Percentiles rank a stretch among this genome's conserved stretches.
These are phyloP conservation scores for Andrena praecox DNA, from an alignment of 2,888 invertebrate genomes.

Conservation along the genomic window DNA sequence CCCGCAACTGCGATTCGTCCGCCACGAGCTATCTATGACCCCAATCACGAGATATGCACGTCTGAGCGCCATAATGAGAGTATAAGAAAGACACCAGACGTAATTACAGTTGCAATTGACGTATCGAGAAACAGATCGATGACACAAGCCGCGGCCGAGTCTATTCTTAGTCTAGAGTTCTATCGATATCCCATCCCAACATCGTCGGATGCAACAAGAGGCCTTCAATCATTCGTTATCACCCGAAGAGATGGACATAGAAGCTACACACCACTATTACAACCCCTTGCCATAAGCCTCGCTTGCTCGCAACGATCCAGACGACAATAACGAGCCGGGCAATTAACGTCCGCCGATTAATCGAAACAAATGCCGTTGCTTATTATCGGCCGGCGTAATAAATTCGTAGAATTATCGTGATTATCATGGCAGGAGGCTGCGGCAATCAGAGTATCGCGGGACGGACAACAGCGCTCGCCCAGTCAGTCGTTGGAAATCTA, in stretches of 20 bases:
- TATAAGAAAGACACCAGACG: too few relatives aligned
- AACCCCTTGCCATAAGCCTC: neutral
- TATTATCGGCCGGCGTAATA: constrained; percentile 56
- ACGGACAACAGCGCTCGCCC: neutral
- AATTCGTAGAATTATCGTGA: constrained; percentile 64
- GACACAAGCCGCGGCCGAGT: neutral
- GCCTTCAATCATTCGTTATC: neutral
- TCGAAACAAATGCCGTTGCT: constrained; percentile 44
- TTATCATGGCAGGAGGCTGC: constrained; percentile 33
- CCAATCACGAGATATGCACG: neutral
- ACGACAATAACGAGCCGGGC: constrained; percentile 5
- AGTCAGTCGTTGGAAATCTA: constrained; percentile 65
- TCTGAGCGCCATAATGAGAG: neutral
- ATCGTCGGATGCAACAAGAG: neutral
- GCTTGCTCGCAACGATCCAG: neutral
- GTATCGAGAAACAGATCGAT: neutral
- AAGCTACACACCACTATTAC: neutral
- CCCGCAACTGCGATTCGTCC: too few relatives aligned
- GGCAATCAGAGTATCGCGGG: constrained; percentile 28
- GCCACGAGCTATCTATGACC: too few relatives aligned
- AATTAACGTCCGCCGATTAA: constrained; percentile 26
- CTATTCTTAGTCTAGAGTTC: too few relatives aligned
- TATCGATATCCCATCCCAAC: too few relatives aligned
- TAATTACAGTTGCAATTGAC: neutral
- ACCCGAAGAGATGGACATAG: neutral